phyloP scores from a whole-genome alignment of 1,140 invertebrate genomes.

The Stenopsyche tienmushanensis region DNA sequence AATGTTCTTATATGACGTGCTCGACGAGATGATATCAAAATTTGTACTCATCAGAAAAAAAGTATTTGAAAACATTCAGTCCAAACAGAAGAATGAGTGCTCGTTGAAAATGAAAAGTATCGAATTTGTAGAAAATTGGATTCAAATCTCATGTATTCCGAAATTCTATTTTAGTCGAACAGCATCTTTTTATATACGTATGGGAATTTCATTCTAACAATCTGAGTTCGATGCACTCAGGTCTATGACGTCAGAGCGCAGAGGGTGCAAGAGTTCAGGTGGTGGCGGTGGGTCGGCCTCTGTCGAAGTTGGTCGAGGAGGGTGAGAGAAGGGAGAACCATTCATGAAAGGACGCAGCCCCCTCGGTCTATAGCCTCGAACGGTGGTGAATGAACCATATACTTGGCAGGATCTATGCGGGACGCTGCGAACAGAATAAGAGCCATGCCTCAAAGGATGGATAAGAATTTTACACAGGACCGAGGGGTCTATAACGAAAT shows the following conservation, averaged over 20 bases:
- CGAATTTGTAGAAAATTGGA: too few relatives aligned
- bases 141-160: too few relatives aligned
- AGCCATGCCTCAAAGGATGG: not conserved
- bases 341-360: not conserved
- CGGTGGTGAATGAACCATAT: not conserved
- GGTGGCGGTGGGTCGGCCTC: not conserved
- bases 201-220: too few relatives aligned
- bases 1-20: too few relatives aligned
- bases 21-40: too few relatives aligned
- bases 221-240: slow-evolving; percentile 1
- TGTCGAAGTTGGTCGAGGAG: not conserved
- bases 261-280: not conserved
- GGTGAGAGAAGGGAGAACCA: not conserved
- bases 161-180: too few relatives aligned
- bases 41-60: too few relatives aligned
- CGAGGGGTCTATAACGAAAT: not conserved
- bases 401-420: not conserved
- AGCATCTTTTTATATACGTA: too few relatives aligned
- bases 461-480: not conserved
- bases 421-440: not conserved
- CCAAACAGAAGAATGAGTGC: too few relatives aligned
- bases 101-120: too few relatives aligned
- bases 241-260: not conserved
- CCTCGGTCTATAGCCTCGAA: too few relatives aligned
- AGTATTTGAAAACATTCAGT: too few relatives aligned